Evolutionary conservation across 2,797 vertebrate species (phyloP), one percentile per base, ranked within the genome.

Genomic region (Lutjanus argentimaculatus): DNA sequence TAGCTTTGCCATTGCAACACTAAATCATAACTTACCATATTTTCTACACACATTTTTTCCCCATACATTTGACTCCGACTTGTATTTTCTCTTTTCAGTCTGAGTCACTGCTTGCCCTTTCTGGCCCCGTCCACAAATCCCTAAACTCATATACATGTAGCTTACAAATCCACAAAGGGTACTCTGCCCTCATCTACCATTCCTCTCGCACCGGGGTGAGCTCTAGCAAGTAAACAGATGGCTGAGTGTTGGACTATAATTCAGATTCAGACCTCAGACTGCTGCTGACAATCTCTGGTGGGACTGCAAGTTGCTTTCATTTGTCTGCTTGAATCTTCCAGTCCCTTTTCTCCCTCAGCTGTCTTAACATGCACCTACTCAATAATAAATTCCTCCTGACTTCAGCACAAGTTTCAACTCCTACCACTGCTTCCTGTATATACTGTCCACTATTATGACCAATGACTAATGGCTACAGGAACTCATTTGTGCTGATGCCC

Each of bases 221-320:
- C 78, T 86, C 76, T 75, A 73, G n/a, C 64, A 40, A 72, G 89
- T 87, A 89, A 92, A 92, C 88, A 92, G 57, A 75, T 17, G 40
- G 48, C 69, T 64, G 80, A 83, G 77, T 48, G 75, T 65, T 48
- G 77, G 72, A 81, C 68, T 68, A 65, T 73, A 80, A 89, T 89
- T 90, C 77, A 68, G 61, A 90, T 85, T 89, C 86, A 84, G 80
- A 75, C 75, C 81, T 84, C 77, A 82, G 83, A 91, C 78, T 80
- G 79, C 75, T 72, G 81, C 77, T 87, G 87, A 93, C 85, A 81
- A 56, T 85, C 81, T 85, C 82, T 79, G 53, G 56, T 73, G 85
- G 84, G 84, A 84, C 79, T 67, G 66, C 30, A 73, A 57, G 79
- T 72, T 83, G 75, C 88, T 88, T 90, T 85, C 71, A 86, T 91